These are phyloP conservation scores for Nomada goodeniana DNA, from an alignment of 2,888 invertebrate species.

Conservation along the genomic window DNA sequence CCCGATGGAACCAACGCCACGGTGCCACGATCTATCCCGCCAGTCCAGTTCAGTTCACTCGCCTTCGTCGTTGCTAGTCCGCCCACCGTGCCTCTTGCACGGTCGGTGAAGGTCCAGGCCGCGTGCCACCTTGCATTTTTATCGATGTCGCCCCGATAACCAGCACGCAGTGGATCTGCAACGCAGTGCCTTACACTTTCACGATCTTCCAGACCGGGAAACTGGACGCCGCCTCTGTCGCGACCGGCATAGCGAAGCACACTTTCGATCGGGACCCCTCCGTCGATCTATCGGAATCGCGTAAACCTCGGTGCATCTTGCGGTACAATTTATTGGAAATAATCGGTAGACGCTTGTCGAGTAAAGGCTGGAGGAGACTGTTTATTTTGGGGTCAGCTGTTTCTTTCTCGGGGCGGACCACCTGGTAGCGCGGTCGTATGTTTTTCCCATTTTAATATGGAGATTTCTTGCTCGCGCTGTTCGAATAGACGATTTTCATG, in stretches of 20 bases:
- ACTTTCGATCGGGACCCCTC: constrained; percentile 27
- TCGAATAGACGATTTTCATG: no score
- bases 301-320: neutral
- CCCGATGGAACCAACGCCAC: constrained; percentile 46
- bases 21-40: constrained; percentile 52
- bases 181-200: constrained; percentile 76
- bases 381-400: no score
- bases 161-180: constrained; percentile 62
- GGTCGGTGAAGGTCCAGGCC: constrained; percentile 74
- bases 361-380: no score
- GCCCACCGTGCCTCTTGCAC: constrained; percentile 73
- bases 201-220: constrained; percentile 69
- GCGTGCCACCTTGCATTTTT: constrained; percentile 80
- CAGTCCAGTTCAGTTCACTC: constrained; percentile 69
- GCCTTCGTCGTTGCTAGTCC: constrained; percentile 74
- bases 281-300: constrained; percentile 9
- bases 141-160: constrained; percentile 75
- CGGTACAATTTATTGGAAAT: neutral
- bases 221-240: constrained; percentile 40
- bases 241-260: constrained; percentile 64
- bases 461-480: no score
- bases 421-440: no score
- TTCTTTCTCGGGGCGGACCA: no score
- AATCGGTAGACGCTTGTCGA: neutral
- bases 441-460: no score